Evolutionary conservation across 2,113 vertebrate species (phyloP).

Genomic region (Symphodus melops): DNA sequence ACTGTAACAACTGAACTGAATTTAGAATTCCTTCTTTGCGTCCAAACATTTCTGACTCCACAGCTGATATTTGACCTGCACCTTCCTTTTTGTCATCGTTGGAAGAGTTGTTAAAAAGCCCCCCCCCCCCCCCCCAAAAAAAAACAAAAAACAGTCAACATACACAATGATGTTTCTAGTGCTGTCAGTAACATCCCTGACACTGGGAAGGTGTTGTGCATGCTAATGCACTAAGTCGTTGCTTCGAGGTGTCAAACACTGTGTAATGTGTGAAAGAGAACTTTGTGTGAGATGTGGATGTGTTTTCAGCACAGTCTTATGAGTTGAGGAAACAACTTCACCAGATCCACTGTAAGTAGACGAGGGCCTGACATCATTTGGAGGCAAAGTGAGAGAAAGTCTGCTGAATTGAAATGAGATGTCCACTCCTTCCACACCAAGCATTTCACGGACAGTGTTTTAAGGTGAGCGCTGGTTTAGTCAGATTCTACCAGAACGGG

Average conservation of each 20-base stretch:
- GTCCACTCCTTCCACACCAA: background rate
- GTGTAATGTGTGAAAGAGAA: background rate
- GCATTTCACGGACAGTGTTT: slow-evolving; percentile 34
- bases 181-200: background rate
- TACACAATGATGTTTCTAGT: too few species aligned
- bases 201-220: background rate
- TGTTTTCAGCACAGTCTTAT: background rate
- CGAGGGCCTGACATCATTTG: background rate
- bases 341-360: background rate
- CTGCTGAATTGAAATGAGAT: too few species aligned
- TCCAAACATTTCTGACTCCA: too few species aligned
- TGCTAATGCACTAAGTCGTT: background rate
- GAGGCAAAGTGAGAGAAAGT: background rate
- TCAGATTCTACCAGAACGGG: slow-evolving; percentile 24
- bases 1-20: background rate
- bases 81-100: too few species aligned
- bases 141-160: too few species aligned
- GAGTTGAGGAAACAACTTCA: background rate
- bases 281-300: background rate
- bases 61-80: too few species aligned
- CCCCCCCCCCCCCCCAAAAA: too few species aligned
- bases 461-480: slow-evolving; percentile 49
- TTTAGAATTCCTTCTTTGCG: background rate
- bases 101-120: too few species aligned
- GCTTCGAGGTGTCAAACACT: background rate